These are phyloP conservation scores for Phocides pigmalion DNA, from an alignment of 1,140 invertebrate species.

Conservation along the genomic window DNA sequence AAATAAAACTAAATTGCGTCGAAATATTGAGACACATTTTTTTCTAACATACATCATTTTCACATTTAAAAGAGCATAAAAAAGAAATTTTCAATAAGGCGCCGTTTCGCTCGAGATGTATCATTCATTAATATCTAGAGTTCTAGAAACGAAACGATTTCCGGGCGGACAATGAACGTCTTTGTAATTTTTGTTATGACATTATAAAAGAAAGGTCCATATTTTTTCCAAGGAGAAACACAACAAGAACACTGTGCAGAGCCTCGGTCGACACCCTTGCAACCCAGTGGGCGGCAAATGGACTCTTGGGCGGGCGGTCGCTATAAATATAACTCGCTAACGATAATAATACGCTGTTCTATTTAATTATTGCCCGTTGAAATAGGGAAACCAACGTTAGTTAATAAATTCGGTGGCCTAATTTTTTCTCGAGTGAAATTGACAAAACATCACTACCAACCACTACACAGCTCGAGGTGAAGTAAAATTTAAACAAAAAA, in stretches of 20 bases:
- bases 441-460: background rate
- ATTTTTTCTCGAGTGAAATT: background rate
- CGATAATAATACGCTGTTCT: slow-evolving; percentile 63
- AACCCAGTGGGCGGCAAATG: slow-evolving; percentile 67
- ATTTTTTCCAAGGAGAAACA: slow-evolving; percentile 5
- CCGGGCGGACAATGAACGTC: slow-evolving; percentile 1
- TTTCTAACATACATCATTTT: too few species aligned
- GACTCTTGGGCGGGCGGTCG: slow-evolving; percentile 50
- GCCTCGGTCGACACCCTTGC: slow-evolving; percentile 58
- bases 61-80: too few species aligned
- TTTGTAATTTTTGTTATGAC: background rate
- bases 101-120: background rate
- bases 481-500: too few species aligned
- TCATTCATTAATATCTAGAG: slow-evolving; percentile 1
- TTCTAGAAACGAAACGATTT: slow-evolving; percentile 9
- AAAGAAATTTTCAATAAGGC: background rate
- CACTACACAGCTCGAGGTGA: background rate
- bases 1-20: too few species aligned
- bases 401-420: slow-evolving; percentile 9
- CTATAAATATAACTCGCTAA: slow-evolving; percentile 67
- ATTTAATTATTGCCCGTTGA: slow-evolving; percentile 67
- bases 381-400: slow-evolving; percentile 44
- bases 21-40: too few species aligned
- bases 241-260: background rate
- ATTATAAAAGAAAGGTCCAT: background rate